Percentiles rank a stretch among this genome's conserved stretches.
These are phyloP conservation scores for Polylopha cassiicola DNA, from an alignment of 2,888 invertebrate genomes.

Conservation along the genomic window DNA sequence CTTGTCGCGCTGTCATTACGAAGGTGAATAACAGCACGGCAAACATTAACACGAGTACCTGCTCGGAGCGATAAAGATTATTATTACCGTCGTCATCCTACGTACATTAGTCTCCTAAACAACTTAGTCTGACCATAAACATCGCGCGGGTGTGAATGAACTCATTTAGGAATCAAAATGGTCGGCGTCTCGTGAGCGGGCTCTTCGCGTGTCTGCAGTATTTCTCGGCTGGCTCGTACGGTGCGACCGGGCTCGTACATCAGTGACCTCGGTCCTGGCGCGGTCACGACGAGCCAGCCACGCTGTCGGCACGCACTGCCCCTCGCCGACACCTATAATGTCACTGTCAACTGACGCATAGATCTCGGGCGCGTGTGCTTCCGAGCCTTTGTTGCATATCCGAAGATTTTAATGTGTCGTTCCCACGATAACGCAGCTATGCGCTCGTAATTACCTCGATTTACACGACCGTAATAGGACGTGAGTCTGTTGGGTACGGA, in stretches of 20 bases:
- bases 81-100: conserved; percentile 42
- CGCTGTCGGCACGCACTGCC: conserved; percentile 37
- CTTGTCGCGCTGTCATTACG: conserved; percentile 5
- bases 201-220: conserved; percentile 40
- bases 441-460: conserved; percentile 12
- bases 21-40: conserved; percentile 8
- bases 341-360: conserved; percentile 28
- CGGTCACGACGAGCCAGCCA: conserved; percentile 37
- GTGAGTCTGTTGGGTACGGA: conserved; percentile 9
- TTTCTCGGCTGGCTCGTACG: conserved; percentile 47
- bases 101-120: conserved; percentile 51
- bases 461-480: conserved; percentile 10
- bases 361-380: conserved; percentile 20
- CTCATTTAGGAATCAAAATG: conserved; percentile 69
- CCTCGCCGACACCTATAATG: conserved; percentile 29
- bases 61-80: conserved; percentile 31
- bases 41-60: conserved; percentile 28
- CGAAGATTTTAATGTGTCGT: conserved; percentile 17
- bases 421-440: conserved; percentile 20
- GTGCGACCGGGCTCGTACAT: conserved; percentile 37
- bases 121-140: conserved; percentile 53
- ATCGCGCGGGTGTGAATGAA: conserved; percentile 59
- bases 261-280: conserved; percentile 33
- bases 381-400: conserved; percentile 14
- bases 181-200: conserved; percentile 37